phyloP scores from a whole-genome alignment of 2,888 invertebrate genomes.

The Teleiodes luculella region DNA sequence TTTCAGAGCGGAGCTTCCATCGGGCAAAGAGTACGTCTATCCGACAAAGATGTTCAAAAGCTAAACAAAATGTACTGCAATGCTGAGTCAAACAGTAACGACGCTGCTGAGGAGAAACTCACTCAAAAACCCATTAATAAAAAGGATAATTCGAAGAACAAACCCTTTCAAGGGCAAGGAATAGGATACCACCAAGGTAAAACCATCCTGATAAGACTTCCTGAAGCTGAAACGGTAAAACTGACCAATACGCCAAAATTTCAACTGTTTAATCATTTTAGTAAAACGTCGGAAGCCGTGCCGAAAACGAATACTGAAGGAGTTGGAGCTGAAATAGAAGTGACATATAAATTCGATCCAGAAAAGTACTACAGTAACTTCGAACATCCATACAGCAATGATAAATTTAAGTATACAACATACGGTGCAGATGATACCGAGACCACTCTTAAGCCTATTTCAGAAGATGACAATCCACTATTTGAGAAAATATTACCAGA shows the following conservation, averaged over 20 bases:
- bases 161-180: slow-evolving; percentile 67
- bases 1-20: slow-evolving; percentile 67
- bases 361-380: slow-evolving; percentile 23
- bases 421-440: neutral
- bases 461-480: neutral
- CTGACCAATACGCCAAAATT: slow-evolving; percentile 50
- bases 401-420: neutral
- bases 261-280: slow-evolving; percentile 68
- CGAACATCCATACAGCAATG: slow-evolving; percentile 8
- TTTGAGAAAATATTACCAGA: neutral
- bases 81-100: slow-evolving; percentile 45
- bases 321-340: slow-evolving; percentile 48
- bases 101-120: slow-evolving; percentile 36
- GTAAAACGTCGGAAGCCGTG: slow-evolving; percentile 62
- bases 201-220: slow-evolving; percentile 67
- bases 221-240: slow-evolving; percentile 52
- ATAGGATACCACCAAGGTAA: slow-evolving; percentile 75
- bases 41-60: slow-evolving; percentile 77
- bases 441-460: neutral
- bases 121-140: slow-evolving; percentile 34
- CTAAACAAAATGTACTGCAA: slow-evolving; percentile 80
- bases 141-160: slow-evolving; percentile 53
- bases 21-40: slow-evolving; percentile 78
- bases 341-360: slow-evolving; percentile 30
- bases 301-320: slow-evolving; percentile 49